Evolutionary conservation across 1,140 invertebrate genomes (phyloP).

Genomic region (Brachionus angularis): DNA sequence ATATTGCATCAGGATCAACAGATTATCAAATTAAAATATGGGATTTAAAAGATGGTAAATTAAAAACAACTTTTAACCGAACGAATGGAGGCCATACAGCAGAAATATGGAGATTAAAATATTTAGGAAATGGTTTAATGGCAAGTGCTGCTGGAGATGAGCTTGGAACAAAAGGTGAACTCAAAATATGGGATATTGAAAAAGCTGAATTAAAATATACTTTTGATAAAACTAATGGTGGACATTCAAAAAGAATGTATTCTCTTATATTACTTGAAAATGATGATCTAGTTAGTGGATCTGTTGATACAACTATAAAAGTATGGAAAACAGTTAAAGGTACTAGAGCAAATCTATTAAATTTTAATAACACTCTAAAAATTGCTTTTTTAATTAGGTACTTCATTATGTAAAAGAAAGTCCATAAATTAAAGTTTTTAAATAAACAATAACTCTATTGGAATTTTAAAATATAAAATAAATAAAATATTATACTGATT

Average conservation of each 20-base stretch:
- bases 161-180: not conserved
- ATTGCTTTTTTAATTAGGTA: no score
- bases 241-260: not conserved
- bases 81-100: not conserved
- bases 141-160: not conserved
- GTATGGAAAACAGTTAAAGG: no score
- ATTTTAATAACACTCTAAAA: no score
- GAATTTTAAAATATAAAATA: no score
- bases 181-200: not conserved
- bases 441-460: no score
- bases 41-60: not conserved
- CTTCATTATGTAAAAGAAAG: no score
- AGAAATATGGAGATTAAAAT: not conserved
- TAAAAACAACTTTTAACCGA: not conserved
- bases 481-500: no score
- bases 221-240: not conserved
- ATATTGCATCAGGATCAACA: not conserved
- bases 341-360: no score
- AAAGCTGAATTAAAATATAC: not conserved
- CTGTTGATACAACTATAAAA: no score
- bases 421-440: no score
- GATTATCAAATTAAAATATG: not conserved
- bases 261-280: not conserved
- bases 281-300: no score
- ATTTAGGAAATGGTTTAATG: not conserved